phyloP scores from a whole-genome alignment of 92 coral and sea anemone species.

The Actinernus sp. region DNA sequence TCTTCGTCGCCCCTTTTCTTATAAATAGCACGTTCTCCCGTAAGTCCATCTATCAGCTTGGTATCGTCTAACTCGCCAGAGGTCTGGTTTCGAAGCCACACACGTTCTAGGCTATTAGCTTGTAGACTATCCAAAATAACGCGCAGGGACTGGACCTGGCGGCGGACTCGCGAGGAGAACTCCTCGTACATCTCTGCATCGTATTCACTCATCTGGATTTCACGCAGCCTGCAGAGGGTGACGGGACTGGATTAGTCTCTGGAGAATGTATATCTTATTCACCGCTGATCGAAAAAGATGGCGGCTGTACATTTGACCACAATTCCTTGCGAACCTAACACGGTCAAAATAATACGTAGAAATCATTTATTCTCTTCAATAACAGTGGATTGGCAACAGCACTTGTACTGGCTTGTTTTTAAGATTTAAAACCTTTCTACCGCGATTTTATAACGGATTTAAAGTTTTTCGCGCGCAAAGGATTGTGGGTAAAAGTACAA shows the following conservation, averaged over 20 bases:
- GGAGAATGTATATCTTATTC: too few species aligned
- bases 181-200: conserved; percentile 99
- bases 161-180: conserved; percentile 95
- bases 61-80: conserved; percentile 98
- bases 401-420: too few species aligned
- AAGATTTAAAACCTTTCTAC: too few species aligned
- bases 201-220: conserved; percentile 97
- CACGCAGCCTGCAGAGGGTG: conserved; percentile 71
- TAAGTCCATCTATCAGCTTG: conserved; percentile 93
- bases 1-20: conserved; percentile 95
- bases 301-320: too few species aligned
- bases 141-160: conserved; percentile 98
- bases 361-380: too few species aligned
- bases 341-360: too few species aligned
- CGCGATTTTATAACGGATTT: too few species aligned
- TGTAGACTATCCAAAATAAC: conserved; percentile 95
- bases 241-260: not conserved
- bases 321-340: too few species aligned
- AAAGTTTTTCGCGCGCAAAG: too few species aligned
- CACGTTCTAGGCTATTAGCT: conserved; percentile 93
- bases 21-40: conserved; percentile 94
- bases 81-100: conserved; percentile 99
- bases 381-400: too few species aligned
- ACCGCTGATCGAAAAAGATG: too few species aligned
- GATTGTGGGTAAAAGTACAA: too few species aligned